Percentiles rank a stretch among this genome's conserved stretches.
Conservation (phyloP, 2,888 invertebrate species). For the Agriopis aurantiaria region DNA sequence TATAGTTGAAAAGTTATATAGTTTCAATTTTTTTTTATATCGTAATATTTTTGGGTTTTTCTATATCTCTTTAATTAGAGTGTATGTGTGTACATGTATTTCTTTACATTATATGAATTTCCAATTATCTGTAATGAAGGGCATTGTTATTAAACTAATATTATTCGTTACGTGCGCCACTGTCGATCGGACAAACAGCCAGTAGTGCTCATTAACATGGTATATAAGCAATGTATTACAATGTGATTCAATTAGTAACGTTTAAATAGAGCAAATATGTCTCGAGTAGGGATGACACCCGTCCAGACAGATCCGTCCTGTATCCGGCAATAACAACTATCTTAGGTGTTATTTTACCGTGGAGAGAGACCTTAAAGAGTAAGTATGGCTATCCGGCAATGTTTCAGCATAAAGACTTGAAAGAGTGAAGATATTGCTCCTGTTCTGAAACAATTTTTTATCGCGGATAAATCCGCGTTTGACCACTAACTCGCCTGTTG, state of each 20-base stretch:
- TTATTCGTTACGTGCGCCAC: constrained; percentile 29
- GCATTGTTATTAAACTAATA: constrained; percentile 46
- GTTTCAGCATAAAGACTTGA: no score
- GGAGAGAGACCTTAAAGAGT: no score
- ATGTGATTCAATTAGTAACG: constrained; percentile 50
- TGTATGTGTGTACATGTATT: not conserved
- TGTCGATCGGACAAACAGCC: constrained; percentile 10
- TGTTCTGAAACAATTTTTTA: no score
- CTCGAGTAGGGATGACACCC: constrained; percentile 1
- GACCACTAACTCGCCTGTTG: no score
- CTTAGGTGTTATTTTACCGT: not conserved
- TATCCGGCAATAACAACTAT: constrained; percentile 1
- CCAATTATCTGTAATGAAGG: constrained; percentile 41
- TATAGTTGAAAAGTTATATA: no score
- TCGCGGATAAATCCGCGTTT: no score
- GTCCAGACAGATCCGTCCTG: not conserved
- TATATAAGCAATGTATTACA: constrained; percentile 36
- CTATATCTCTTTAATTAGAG: not conserved
- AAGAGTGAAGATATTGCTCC: no score
- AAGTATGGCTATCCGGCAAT: no score
- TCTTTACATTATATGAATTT: not conserved
- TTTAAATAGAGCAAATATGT: constrained; percentile 36
- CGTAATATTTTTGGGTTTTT: not conserved
- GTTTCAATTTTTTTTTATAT: no score
- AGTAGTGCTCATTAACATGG: constrained; percentile 25